Base-by-base conservation (phyloP, 2,888 invertebrate genomes). In the Drosophila rellima region DNA sequence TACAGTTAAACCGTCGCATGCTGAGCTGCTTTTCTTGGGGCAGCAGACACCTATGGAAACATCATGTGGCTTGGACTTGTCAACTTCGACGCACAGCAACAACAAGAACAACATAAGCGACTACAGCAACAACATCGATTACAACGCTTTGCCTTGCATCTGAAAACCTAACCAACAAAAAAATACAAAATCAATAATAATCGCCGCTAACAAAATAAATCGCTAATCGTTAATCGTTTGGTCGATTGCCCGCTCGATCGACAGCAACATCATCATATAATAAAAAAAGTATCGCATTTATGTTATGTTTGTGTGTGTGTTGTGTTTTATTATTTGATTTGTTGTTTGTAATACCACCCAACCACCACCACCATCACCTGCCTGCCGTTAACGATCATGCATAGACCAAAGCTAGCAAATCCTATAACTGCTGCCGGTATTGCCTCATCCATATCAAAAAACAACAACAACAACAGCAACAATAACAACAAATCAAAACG, bases 361-460 rank as follows among this genome's bases (percentile, higher is more conserved):
- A 68, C 40, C 70, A 64, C 31, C 54, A 44, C 44, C 72, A 69
- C 40, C 71, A 64, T 23, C 54, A 44, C 44, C 72, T 78, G 74
- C 69, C 78, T 61, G 70, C 61, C 65, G 79, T 76, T 77, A 80
- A 83, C 81, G 78, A 88, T 80, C 82, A 89, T 89, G 89, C 89
- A 89, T 89, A 90, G 84, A 80, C 78, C 89, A 74, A 86, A 78
- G 79, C 74, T 88, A 80, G 78, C 55, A 70, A 89, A 88, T 88
- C 77, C 88, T 69, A 87, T 84, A 84, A 84, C 84, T 82, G 85
- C 85, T 80, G 75, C 88, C 75, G 88, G 81, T 80, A 82, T 84
- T 88, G 89, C 80, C 77, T 84, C 89, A 84, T 88, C 82, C 80
- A 88, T 87, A 82, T 85, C 78, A 78, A 82, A 76, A 77, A 76